Conservation (phyloP, 2,888 invertebrate species). For the Dermolepida albohirtum region DNA sequence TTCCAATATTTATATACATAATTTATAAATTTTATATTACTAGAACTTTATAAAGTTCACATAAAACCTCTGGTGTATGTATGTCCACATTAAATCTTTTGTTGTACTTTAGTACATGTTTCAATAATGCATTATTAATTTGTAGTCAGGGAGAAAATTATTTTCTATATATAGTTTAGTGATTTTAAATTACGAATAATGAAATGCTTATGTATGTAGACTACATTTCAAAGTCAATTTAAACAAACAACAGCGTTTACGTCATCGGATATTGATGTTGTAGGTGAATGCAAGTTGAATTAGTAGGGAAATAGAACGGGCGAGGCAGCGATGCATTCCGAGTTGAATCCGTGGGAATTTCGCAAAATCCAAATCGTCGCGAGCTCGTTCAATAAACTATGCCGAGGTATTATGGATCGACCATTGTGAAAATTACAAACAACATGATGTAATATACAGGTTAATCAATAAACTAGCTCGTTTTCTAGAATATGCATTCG, state of each 20-base stretch:
- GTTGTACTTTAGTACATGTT: no score
- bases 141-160: not conserved
- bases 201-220: slow-evolving; percentile 4
- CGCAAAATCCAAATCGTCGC: slow-evolving; percentile 20
- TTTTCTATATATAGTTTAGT: not conserved
- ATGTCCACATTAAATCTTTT: no score
- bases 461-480: slow-evolving; percentile 1
- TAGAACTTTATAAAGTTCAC: no score
- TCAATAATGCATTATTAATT: not conserved
- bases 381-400: slow-evolving; percentile 12
- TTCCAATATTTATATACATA: no score
- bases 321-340: slow-evolving; percentile 33
- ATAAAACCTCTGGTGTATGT: no score
- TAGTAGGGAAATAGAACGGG: slow-evolving; percentile 35
- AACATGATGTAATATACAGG: slow-evolving; percentile 8
- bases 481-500: no score
- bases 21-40: no score
- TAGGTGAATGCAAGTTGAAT: slow-evolving; percentile 35
- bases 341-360: slow-evolving; percentile 29
- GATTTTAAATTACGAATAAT: slow-evolving; percentile 6
- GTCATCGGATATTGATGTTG: slow-evolving; percentile 28
- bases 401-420: slow-evolving; percentile 18
- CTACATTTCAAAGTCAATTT: slow-evolving; percentile 25
- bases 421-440: slow-evolving; percentile 25
- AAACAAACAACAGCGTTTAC: slow-evolving; percentile 24